phyloP scores from a whole-genome alignment of 2,113 vertebrate genomes.

The Thomomys bottae region DNA sequence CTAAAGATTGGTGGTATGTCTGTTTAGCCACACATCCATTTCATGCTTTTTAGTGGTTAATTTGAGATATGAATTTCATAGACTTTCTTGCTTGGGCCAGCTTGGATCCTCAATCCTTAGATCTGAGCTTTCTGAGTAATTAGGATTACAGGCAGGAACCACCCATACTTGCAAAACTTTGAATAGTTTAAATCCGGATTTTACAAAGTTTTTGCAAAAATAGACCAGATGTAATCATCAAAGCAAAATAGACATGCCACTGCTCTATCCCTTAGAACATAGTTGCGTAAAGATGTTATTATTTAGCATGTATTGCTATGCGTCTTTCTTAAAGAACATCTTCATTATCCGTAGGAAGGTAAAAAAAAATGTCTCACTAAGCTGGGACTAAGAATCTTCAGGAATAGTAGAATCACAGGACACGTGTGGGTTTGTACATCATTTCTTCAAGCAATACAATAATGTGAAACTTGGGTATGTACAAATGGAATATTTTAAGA shows the following conservation, averaged over 20 bases:
- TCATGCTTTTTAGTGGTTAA: too few relatives aligned
- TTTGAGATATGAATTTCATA: too few relatives aligned
- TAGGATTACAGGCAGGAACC: too few relatives aligned
- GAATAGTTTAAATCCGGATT: constrained; percentile 23
- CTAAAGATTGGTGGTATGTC: too few relatives aligned
- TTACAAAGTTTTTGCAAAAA: background rate
- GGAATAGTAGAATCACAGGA: background rate
- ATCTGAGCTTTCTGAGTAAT: too few relatives aligned
- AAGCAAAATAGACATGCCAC: background rate
- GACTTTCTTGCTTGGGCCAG: too few relatives aligned
- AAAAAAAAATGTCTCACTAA: background rate
- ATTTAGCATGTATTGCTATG: background rate
- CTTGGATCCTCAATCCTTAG: too few relatives aligned
- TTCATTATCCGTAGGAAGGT: background rate
- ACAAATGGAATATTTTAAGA: constrained; percentile 8
- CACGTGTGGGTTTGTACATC: background rate
- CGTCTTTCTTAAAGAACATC: background rate
- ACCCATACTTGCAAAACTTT: background rate
- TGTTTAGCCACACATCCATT: too few relatives aligned
- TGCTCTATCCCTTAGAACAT: background rate
- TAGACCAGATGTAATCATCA: background rate
- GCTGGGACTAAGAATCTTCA: background rate
- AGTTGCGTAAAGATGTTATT: background rate
- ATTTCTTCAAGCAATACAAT: background rate
- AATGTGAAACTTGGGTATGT: background rate